A percentile compares a stretch with the other conserved stretches of the same genome.
Conservation (phyloP, 2,888 invertebrate species). For the Leptinotarsa peninsularis region DNA sequence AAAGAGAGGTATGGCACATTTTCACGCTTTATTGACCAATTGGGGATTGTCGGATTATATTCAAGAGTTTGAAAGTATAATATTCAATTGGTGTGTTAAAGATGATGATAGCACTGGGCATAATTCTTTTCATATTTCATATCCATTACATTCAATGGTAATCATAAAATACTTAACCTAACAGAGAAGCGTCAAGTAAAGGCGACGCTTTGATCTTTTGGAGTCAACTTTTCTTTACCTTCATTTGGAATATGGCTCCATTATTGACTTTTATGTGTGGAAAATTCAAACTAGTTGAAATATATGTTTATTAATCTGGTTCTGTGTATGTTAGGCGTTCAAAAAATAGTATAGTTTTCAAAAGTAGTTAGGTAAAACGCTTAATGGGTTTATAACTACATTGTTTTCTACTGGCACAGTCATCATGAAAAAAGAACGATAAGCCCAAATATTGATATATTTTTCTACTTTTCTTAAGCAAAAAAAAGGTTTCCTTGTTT, state of each 20-base stretch:
- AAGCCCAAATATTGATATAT: conserved; percentile 1
- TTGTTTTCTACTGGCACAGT: not conserved
- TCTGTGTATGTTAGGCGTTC: not conserved
- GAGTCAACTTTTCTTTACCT: no score
- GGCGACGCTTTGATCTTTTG: no score
- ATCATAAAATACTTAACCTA: no score
- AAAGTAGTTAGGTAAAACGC: not conserved
- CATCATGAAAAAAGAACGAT: not conserved
- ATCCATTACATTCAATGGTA: no score
- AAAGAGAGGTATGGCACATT: conserved; percentile 10
- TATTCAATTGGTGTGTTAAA: no score
- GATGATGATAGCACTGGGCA: no score
- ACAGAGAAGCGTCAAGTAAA: no score
- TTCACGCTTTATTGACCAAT: not conserved
- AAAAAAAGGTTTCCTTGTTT: not conserved
- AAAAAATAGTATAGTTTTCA: not conserved
- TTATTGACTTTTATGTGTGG: no score
- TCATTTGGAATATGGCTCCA: no score
- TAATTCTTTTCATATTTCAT: no score
- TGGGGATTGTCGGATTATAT: conserved; percentile 14
- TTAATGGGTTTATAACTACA: not conserved
- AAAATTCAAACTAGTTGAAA: no score
- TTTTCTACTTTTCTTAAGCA: not conserved
- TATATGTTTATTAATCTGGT: no score
- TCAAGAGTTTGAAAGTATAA: conserved; percentile 13